These are phyloP conservation scores for Sphyrna mokarran DNA, from an alignment of 2,113 vertebrate genomes.

Conservation along the genomic window DNA sequence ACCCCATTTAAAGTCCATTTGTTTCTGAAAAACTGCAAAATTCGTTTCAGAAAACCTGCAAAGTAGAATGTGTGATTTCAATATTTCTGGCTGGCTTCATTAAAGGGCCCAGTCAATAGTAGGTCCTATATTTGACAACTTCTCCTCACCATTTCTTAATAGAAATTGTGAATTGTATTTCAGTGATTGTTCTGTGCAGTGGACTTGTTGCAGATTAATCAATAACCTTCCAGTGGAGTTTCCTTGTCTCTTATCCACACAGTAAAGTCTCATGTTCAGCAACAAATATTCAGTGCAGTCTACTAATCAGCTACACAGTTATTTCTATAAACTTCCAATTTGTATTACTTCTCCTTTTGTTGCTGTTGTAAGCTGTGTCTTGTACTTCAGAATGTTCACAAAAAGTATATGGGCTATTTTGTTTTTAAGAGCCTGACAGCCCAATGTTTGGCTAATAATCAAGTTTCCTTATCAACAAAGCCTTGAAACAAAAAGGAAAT, in stretches of 20 bases:
- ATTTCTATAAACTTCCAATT: not conserved
- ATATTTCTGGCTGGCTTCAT: not conserved
- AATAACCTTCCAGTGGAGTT: not conserved
- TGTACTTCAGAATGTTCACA: not conserved
- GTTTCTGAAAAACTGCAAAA: not conserved
- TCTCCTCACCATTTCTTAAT: not conserved
- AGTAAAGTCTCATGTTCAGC: too few species aligned
- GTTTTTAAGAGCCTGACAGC: not conserved
- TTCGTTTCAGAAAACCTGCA: not conserved
- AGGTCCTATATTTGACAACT: not conserved
- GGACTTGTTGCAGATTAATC: not conserved
- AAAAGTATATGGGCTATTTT: not conserved
- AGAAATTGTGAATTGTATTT: not conserved
- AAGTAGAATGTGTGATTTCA: not conserved
- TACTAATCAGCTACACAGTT: not conserved
- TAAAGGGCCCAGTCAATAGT: not conserved
- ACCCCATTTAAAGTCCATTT: not conserved
- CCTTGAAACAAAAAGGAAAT: conserved; percentile 18
- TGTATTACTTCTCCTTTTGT: not conserved
- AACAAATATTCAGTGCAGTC: not conserved
- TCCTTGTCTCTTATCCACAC: not conserved
- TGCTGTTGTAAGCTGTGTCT: not conserved
- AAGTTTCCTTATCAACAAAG: not conserved
- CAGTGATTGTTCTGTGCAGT: too few species aligned
- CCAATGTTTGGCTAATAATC: not conserved